Evolutionary conservation across 2,888 invertebrate genomes (phyloP), one percentile per base, ranked within the genome.

Genomic region (Drosophila greeni): DNA sequence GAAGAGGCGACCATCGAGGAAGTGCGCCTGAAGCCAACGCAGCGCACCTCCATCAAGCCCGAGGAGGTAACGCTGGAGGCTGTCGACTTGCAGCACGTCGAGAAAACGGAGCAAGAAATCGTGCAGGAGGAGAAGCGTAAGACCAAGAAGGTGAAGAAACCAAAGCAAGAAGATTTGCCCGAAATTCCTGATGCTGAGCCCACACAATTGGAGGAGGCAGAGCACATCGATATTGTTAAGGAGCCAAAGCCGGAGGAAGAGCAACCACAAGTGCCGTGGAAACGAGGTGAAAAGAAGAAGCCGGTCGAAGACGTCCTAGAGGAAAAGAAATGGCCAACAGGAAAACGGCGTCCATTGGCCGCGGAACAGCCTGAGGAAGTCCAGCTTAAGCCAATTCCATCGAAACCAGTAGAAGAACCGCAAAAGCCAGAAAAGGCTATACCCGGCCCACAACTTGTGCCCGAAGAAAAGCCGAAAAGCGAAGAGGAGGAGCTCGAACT

Each of bases 1-100:
- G 88, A 90, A 79, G 87, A 87, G 45, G 76, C 88, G 29, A 73
- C 72, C 18, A 86, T 87, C 53, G 91, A 91, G 84, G 89, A 90
- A 64, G 88, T 91, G 0, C 84, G 86, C 24, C 86, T 92, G 0
- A 91, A 91, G 64, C 91, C 91, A 1, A 82, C 86, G 11, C 85
- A 75, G 48, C 81, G 85, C 2, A 60, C 55, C 34, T 72, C 78
- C 42, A 66, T 61, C 3, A 85, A 86, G 45, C 83, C 86, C 3
- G 83, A 88, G 26, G 86, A 86, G 8, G 72, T 83, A 18, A 73
- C 73, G 60, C 52, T 87, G 3, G 86, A 88, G 58, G 86, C 86
- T 59, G 72, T 86, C n/a, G 72, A 68, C 7, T 51, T 86, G 36
- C 86, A 86, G 26, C 87, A 87, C 62, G 86, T 87, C 14, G 87